phyloP scores from a whole-genome alignment of 2,797 vertebrate species.

The Oryzias sinensis region DNA sequence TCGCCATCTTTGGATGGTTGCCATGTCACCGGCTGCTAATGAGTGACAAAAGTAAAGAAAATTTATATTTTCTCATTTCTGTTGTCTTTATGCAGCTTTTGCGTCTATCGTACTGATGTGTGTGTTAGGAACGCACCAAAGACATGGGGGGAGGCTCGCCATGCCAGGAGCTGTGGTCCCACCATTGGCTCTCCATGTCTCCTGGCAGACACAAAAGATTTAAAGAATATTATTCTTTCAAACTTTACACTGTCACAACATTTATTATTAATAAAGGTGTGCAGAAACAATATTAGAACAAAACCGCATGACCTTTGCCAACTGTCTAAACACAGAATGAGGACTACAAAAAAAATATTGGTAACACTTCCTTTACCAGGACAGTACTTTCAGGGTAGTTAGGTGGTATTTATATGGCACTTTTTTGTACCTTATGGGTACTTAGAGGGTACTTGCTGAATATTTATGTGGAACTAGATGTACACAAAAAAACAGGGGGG shows the following conservation, averaged over 20 bases:
- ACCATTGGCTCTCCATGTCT: conserved; percentile 97
- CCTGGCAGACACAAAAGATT: conserved; percentile 67
- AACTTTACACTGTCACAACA: neutral
- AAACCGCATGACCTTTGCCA: no score
- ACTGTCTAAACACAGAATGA: no score
- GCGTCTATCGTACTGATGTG: conserved; percentile 19
- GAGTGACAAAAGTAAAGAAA: conserved; percentile 50
- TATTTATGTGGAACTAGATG: no score
- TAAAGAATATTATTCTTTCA: neutral
- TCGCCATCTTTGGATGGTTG: conserved; percentile 96
- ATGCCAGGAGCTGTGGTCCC: conserved; percentile 93
- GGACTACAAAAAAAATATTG: no score
- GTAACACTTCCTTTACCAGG: no score
- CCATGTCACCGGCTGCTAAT: conserved; percentile 93
- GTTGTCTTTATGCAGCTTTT: neutral
- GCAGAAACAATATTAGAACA: no score
- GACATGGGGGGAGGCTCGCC: conserved; percentile 87
- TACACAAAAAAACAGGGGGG: no score
- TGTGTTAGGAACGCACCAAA: conserved; percentile 86
- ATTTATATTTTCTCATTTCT: neutral
- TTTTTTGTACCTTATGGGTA: no score
- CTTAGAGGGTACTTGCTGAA: no score
- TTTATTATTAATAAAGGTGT: no score
- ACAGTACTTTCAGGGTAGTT: no score
- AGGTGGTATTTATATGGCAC: no score